phyloP scores from a whole-genome alignment of 2,797 vertebrate species.

The Sebastes hubbsi region DNA sequence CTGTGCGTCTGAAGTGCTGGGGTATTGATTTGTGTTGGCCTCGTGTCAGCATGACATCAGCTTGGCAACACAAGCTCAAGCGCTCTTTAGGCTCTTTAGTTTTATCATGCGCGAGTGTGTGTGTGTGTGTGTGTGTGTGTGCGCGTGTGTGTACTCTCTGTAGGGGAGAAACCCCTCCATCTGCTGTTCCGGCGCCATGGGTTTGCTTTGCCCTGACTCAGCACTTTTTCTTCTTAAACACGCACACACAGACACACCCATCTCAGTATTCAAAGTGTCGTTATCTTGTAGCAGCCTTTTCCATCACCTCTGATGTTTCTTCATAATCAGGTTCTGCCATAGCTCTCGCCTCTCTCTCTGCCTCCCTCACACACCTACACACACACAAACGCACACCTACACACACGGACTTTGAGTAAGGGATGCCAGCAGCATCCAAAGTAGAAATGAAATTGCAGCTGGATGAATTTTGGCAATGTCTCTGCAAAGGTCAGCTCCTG shows the following conservation, averaged over 20 bases:
- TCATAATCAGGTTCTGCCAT: conserved; percentile 35
- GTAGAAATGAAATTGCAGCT: conserved; percentile 27
- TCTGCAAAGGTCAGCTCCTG: conserved; percentile 5
- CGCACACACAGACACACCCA: not conserved
- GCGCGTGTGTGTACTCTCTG: conserved; percentile 3
- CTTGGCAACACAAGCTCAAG: conserved; percentile 28
- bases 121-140: conserved; percentile 5
- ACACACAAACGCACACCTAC: not conserved
- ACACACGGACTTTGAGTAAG: not conserved
- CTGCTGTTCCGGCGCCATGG: conserved; percentile 28
- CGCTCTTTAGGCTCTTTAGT: conserved; percentile 14
- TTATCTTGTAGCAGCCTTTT: conserved; percentile 49
- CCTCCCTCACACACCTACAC: not conserved
- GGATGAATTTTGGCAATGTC: conserved; percentile 1
- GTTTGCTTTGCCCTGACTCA: conserved; percentile 36
- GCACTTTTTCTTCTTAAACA: conserved; percentile 34
- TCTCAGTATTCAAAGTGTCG: conserved; percentile 41
- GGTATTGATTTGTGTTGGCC: conserved; percentile 37
- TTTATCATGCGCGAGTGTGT: not conserved
- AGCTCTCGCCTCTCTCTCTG: not conserved
- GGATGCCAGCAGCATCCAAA: conserved; percentile 14
- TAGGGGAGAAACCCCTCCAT: conserved; percentile 49
- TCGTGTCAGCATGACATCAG: conserved; percentile 40
- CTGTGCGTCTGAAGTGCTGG: conserved; percentile 6
- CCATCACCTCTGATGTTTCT: conserved; percentile 48